A percentile compares a stretch with the other conserved stretches of the same genome.
These are phyloP conservation scores for Coenonympha glycerion DNA, from an alignment of 2,888 invertebrate genomes.

Conservation along the genomic window DNA sequence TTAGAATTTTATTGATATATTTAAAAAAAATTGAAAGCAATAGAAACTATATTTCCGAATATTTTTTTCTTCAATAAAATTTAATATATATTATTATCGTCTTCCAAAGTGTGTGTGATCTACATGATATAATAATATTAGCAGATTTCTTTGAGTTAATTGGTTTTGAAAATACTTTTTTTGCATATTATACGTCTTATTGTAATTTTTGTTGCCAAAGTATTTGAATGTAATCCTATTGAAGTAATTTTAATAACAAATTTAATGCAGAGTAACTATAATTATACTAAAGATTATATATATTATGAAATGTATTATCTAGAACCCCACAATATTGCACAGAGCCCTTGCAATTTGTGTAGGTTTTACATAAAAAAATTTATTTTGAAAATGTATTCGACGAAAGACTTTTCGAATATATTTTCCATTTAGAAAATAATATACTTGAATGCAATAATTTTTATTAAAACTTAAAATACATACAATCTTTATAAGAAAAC, in stretches of 20 bases:
- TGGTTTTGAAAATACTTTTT: conserved; percentile 18
- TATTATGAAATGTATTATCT: conserved; percentile 34
- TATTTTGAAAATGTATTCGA: conserved; percentile 24
- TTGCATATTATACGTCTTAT: conserved; percentile 12
- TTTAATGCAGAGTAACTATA: conserved; percentile 54
- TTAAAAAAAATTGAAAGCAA: conserved; percentile 57
- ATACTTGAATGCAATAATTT: conserved; percentile 41
- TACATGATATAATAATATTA: conserved; percentile 21
- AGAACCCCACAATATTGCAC: conserved; percentile 50
- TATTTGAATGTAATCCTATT: conserved; percentile 6
- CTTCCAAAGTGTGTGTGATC: conserved; percentile 69
- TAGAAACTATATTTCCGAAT: conserved; percentile 43
- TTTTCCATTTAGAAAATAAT: conserved; percentile 17
- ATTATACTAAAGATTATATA: background rate
- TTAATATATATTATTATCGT: conserved; percentile 65
- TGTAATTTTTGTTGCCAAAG: conserved; percentile 12
- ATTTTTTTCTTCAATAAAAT: conserved; percentile 37
- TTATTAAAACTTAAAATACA: conserved; percentile 22
- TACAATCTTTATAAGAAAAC: conserved; percentile 1
- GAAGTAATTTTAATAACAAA: conserved; percentile 12
- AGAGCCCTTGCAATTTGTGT: conserved; percentile 64
- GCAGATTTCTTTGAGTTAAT: conserved; percentile 17
- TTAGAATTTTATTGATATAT: conserved; percentile 35
- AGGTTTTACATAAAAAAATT: conserved; percentile 41
- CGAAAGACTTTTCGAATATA: conserved; percentile 16